Evolutionary conservation across 1,140 invertebrate genomes (phyloP).

Genomic region (Ephestia elutella): DNA sequence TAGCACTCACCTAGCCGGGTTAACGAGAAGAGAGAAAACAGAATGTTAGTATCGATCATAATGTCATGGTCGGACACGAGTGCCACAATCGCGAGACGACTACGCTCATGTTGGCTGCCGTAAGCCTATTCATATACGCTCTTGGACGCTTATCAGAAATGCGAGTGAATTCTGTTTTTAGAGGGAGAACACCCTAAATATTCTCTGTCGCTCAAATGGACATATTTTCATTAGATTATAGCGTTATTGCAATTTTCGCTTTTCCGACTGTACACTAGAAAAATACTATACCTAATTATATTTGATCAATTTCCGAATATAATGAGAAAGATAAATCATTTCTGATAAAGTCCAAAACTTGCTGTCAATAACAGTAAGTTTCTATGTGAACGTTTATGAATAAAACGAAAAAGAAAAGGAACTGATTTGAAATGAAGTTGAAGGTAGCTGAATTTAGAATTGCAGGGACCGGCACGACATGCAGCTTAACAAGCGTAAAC

Average conservation of each 20-base stretch:
- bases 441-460: background rate
- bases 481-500: slow-evolving; percentile 65
- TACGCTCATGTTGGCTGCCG: slow-evolving; percentile 38
- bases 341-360: slow-evolving; percentile 2
- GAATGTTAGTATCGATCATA: slow-evolving; percentile 75
- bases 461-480: slow-evolving; percentile 45
- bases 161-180: too few species aligned
- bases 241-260: too few species aligned
- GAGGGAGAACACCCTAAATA: too few species aligned
- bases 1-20: slow-evolving; percentile 81
- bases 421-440: background rate
- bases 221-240: too few species aligned
- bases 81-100: slow-evolving; percentile 58
- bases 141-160: background rate
- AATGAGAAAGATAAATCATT: background rate
- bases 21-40: slow-evolving; percentile 76
- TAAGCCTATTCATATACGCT: slow-evolving; percentile 3
- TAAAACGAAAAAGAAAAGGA: background rate
- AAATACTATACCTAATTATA: too few species aligned
- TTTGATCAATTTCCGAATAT: too few species aligned
- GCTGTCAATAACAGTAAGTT: background rate
- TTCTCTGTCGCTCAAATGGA: too few species aligned
- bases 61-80: slow-evolving; percentile 68
- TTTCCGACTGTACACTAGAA: too few species aligned
- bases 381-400: slow-evolving; percentile 10